Percentiles rank a stretch among this genome's conserved stretches.
Evolutionary conservation across 1,140 invertebrate genomes (phyloP).

Genomic region (Diorhabda elongata): DNA sequence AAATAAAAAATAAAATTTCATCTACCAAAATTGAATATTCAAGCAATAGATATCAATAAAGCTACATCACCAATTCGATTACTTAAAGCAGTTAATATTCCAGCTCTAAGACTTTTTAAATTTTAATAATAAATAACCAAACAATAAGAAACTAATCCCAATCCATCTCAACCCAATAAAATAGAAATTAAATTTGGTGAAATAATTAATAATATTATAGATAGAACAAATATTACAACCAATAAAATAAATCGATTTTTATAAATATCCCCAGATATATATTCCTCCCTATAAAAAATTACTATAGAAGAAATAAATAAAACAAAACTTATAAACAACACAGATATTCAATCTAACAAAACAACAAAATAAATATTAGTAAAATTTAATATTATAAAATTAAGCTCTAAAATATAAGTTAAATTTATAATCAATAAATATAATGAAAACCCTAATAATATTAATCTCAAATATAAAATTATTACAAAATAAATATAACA

Average conservation of each 20-base stretch:
- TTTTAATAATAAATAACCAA: slow-evolving; percentile 63
- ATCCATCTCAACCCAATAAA: slow-evolving; percentile 65
- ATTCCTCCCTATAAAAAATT: slow-evolving; percentile 58
- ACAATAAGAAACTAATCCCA: slow-evolving; percentile 45
- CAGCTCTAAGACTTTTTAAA: slow-evolving; percentile 56
- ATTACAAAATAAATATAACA: slow-evolving; percentile 59
- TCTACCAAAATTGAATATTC: slow-evolving; percentile 55
- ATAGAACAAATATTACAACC: slow-evolving; percentile 61
- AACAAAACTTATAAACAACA: slow-evolving; percentile 48
- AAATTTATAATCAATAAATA: slow-evolving; percentile 44
- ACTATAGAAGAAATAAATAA: slow-evolving; percentile 61
- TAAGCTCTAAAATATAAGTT: no score
- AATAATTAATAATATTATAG: slow-evolving; percentile 66
- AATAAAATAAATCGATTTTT: slow-evolving; percentile 50
- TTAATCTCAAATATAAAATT: slow-evolving; percentile 44
- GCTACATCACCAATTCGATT: slow-evolving; percentile 61
- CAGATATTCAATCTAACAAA: no score
- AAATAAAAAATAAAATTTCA: slow-evolving; percentile 53
- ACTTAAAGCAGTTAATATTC: slow-evolving; percentile 58
- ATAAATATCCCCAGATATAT: slow-evolving; percentile 51
- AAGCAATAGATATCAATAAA: slow-evolving; percentile 55
- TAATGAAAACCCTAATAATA: slow-evolving; percentile 46
- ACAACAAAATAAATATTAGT: no score
- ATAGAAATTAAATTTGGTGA: slow-evolving; percentile 63
- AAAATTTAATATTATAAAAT: no score